A percentile compares a stretch with the other conserved stretches of the same genome.
Conservation (phyloP, 2,113 vertebrate species). For the Microtus oregoni region DNA sequence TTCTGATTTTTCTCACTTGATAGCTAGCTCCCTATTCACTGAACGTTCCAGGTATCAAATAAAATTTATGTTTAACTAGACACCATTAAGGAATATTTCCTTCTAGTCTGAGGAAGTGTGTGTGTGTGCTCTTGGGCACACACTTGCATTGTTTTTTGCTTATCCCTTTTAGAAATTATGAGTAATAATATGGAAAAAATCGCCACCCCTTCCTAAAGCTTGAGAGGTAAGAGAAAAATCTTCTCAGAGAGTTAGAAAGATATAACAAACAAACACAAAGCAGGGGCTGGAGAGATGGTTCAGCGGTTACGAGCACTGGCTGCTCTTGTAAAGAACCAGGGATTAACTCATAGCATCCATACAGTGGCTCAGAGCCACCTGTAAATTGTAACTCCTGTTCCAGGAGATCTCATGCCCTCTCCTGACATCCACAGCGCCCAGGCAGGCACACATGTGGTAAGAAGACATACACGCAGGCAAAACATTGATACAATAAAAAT, state of each 20-base stretch:
- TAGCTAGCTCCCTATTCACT: constrained; percentile 1
- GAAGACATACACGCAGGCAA: background rate
- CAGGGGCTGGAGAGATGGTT: background rate
- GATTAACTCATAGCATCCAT: background rate
- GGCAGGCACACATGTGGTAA: too few relatives aligned
- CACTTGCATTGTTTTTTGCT: background rate
- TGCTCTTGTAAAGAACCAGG: background rate
- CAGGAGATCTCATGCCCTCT: background rate
- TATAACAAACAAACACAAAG: background rate
- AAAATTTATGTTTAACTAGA: background rate
- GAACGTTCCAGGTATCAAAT: background rate
- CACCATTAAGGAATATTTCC: background rate
- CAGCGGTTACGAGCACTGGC: background rate
- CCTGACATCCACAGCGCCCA: background rate
- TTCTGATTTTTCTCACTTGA: background rate
- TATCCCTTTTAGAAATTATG: constrained; percentile 22
- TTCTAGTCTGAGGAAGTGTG: background rate
- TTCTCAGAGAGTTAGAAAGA: constrained; percentile 54
- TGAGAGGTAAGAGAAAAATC: background rate
- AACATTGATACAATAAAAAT: background rate
- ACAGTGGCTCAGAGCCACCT: background rate
- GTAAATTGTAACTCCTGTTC: background rate
- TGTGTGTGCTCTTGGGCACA: too few relatives aligned
- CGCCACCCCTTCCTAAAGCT: background rate
- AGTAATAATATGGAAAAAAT: background rate